Evolutionary conservation across 2,888 invertebrate genomes (phyloP), one percentile per base, ranked within the genome.

Genomic region (Aporophyla nigra): DNA sequence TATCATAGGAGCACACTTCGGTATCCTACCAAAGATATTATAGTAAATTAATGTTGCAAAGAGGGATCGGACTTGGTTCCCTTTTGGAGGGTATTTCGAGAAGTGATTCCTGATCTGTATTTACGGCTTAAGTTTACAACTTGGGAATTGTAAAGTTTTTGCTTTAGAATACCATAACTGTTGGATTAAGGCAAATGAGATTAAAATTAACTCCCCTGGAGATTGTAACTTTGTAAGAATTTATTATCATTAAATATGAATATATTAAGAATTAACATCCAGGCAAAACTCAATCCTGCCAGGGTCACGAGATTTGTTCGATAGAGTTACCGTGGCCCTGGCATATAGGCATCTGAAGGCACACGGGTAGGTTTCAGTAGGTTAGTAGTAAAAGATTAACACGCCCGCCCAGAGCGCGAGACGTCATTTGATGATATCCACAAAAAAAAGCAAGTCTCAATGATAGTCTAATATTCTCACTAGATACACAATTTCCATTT

Each of bases 81-180:
- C 78, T 74, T 74, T 71, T 65, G 58, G 58, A 73, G 76, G 77
- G 78, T 77, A 87, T 79, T 82, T 85, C 65, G 72, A 79, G 84
- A 83, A 87, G 79, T 85, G 89, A 88, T 85, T 85, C 75, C 86
- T 85, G 81, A 88, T 89, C 83, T 87, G 87, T 83, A 86, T 89
- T 89, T 83, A 87, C 71, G 86, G 65, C 75, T 71, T 71, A 76
- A 88, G 87, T 88, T 87, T 53, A 56, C 75, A 80, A 87, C 86
- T 87, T 80, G 88, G 82, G 76, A 77, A 82, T 83, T 46, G 61
- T 43, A 62, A 83, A 86, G 84, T 74, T 86, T 86, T 86, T 79
- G 71, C 43, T 61, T 76, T 71, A 63, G 43, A 82, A 77, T 76
- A 76, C 76, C 58, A 59, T 86, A 83, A 77, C 61, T 69, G 59